Percentiles rank a stretch among this genome's conserved stretches.
Conservation (phyloP, 1,140 invertebrate genomes). For the Papilio polytes region DNA sequence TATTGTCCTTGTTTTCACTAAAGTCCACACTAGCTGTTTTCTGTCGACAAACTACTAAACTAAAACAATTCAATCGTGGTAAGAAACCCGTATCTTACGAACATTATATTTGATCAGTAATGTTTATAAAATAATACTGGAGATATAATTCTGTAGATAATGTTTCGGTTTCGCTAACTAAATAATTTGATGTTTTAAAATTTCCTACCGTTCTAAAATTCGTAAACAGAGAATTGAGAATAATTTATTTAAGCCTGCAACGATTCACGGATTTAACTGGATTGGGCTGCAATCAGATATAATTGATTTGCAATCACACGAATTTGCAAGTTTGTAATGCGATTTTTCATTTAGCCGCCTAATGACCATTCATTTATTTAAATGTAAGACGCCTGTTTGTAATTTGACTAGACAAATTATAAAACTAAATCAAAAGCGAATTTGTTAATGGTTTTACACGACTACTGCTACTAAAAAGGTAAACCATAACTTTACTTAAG, state of each 20-base stretch:
- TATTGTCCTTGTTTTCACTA: too few relatives aligned
- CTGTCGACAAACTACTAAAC: too few relatives aligned
- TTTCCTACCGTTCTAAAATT: not conserved
- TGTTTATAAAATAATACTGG: not conserved
- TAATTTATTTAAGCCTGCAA: constrained; percentile 12
- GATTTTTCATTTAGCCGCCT: constrained; percentile 20
- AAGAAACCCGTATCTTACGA: too few relatives aligned
- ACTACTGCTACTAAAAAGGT: too few relatives aligned
- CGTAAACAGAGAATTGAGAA: not conserved
- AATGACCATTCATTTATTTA: constrained; percentile 2
- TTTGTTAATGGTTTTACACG: too few relatives aligned
- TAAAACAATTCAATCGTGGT: too few relatives aligned
- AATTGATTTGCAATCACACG: constrained; percentile 29
- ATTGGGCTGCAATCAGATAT: constrained; percentile 23
- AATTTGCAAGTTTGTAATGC: constrained; percentile 11
- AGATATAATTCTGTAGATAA: not conserved
- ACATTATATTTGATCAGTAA: too few relatives aligned
- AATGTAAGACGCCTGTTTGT: not conserved
- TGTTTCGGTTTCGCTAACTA: not conserved
- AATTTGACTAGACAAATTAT: too few relatives aligned
- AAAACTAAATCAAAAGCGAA: too few relatives aligned
- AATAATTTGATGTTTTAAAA: not conserved
- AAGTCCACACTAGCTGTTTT: too few relatives aligned
- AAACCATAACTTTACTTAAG: too few relatives aligned
- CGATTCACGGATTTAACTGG: not conserved